Evolutionary conservation across 2,113 vertebrate species (phyloP).

Genomic region (Oryzias melastigma): DNA sequence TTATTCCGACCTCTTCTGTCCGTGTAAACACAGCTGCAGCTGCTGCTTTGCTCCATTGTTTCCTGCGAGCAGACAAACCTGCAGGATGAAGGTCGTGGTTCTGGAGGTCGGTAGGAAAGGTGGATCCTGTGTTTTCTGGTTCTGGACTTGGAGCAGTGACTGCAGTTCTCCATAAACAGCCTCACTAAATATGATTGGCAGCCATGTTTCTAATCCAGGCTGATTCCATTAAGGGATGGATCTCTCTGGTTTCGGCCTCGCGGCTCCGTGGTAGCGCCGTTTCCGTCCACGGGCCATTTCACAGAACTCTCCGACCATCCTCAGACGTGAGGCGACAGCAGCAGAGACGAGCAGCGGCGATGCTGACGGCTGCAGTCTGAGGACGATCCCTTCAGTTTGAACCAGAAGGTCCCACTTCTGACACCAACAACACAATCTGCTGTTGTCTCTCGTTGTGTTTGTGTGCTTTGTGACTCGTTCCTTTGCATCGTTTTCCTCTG

Average conservation of each 20-base stretch:
- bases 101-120: no score
- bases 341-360: slow-evolving; percentile 24
- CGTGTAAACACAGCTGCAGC: no score
- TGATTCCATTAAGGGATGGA: slow-evolving; percentile 84
- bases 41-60: no score
- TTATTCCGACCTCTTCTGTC: no score
- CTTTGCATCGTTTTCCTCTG: slow-evolving; percentile 27
- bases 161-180: no score
- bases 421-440: slow-evolving; percentile 1
- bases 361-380: slow-evolving; percentile 24
- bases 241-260: slow-evolving; percentile 60
- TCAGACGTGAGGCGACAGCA: slow-evolving; percentile 35
- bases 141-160: no score
- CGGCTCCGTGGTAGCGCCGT: slow-evolving; percentile 20
- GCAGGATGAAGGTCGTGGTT: no score
- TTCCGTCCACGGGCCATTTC: slow-evolving; percentile 25
- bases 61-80: no score
- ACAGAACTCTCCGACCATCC: slow-evolving; percentile 50
- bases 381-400: not conserved
- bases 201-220: slow-evolving; percentile 78
- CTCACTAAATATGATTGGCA: slow-evolving; percentile 81
- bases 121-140: no score
- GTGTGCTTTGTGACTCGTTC: slow-evolving; percentile 39
- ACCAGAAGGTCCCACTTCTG: slow-evolving; percentile 20
- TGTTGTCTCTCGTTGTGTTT: slow-evolving; percentile 15